Conservation (phyloP, 23 tunicate genomes). For the Trididemnum miniatum region DNA sequence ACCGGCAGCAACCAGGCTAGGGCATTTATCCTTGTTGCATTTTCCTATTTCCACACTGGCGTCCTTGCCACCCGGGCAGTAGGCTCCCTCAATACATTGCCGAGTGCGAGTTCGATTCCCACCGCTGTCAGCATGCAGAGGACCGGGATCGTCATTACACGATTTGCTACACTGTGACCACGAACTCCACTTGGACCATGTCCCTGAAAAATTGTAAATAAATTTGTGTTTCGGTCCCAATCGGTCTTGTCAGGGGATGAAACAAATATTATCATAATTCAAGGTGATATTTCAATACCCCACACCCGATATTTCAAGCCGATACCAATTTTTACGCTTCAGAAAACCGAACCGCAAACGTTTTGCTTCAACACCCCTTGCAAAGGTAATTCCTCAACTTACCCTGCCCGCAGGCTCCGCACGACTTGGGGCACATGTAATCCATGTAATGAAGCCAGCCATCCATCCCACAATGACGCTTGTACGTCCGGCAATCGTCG, state of each 20-base stretch:
- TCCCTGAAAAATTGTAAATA: slow-evolving; percentile 14
- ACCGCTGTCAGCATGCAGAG: slow-evolving; percentile 25
- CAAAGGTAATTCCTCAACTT: not conserved
- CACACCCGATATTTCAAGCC: too few species aligned
- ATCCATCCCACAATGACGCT: slow-evolving; percentile 24
- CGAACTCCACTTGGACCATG: slow-evolving; percentile 38
- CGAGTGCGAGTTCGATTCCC: slow-evolving; percentile 52
- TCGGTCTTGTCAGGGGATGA: too few species aligned
- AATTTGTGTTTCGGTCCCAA: too few species aligned
- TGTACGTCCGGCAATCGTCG: slow-evolving; percentile 29
- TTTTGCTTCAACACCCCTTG: not conserved
- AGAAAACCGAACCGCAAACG: not conserved
- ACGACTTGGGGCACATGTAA: slow-evolving; percentile 59
- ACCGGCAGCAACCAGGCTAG: not conserved
- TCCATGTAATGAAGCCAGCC: slow-evolving; percentile 30
- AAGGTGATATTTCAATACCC: not conserved
- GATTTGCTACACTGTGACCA: slow-evolving; percentile 62
- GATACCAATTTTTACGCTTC: too few species aligned
- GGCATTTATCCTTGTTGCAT: slow-evolving; percentile 48
- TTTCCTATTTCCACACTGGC: slow-evolving; percentile 25
- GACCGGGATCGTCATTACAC: slow-evolving; percentile 49
- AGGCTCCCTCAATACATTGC: slow-evolving; percentile 24
- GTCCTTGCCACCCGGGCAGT: slow-evolving; percentile 16
- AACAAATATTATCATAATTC: not conserved
- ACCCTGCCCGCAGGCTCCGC: slow-evolving; percentile 42